phyloP scores from a whole-genome alignment of 2,888 invertebrate species.

The Zootermopsis nevadensis region DNA sequence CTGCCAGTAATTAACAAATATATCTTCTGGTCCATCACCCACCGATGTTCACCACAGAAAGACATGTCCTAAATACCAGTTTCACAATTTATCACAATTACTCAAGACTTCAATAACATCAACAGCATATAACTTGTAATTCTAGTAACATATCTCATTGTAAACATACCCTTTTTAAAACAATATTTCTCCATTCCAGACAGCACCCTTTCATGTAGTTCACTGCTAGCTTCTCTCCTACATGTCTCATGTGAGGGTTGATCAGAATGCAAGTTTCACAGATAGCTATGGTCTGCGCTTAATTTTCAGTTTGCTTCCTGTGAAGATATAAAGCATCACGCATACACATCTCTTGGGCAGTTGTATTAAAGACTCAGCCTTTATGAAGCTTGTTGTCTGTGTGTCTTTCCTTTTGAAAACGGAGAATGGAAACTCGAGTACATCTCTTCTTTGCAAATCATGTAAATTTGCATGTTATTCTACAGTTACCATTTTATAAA shows the following conservation, averaged over 20 bases:
- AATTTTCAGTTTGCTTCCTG: neutral
- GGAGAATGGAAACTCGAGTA: too few species aligned
- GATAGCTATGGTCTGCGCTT: neutral
- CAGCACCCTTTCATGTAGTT: neutral
- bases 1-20: slow-evolving; percentile 21
- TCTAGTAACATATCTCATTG: slow-evolving; percentile 24
- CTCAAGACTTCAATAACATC: slow-evolving; percentile 30
- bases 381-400: too few species aligned
- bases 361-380: too few species aligned
- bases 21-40: slow-evolving; percentile 21
- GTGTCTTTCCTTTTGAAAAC: too few species aligned
- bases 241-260: neutral
- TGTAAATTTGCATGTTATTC: too few species aligned
- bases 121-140: slow-evolving; percentile 27
- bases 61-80: slow-evolving; percentile 14
- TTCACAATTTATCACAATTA: slow-evolving; percentile 17
- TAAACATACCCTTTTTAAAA: slow-evolving; percentile 4
- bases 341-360: too few species aligned
- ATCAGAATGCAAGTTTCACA: neutral
- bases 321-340: neutral
- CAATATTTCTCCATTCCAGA: neutral
- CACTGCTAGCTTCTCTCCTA: neutral
- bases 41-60: slow-evolving; percentile 11
- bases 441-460: too few species aligned
- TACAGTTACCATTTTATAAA: too few species aligned